Evolutionary conservation across 2,888 invertebrate genomes (phyloP).

Genomic region (Sipunculus nudus): DNA sequence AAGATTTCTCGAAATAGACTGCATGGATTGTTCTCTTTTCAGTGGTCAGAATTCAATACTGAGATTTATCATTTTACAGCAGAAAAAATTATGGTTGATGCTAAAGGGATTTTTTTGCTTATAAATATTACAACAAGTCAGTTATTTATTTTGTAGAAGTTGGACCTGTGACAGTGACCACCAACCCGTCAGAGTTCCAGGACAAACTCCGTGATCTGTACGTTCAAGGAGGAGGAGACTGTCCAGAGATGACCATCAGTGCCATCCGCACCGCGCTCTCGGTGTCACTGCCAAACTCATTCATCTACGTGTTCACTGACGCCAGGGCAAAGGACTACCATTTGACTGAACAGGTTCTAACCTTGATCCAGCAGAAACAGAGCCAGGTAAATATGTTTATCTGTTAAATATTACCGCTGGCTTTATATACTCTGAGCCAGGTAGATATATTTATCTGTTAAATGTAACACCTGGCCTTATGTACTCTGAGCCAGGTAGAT

Average conservation of each 20-base stretch:
- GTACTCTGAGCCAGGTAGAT: too few relatives aligned
- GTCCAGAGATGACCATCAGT: constrained; percentile 77
- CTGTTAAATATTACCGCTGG: background rate
- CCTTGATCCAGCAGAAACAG: constrained; percentile 77
- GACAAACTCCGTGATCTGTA: constrained; percentile 71
- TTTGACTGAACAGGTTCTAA: constrained; percentile 73
- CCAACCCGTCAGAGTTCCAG: constrained; percentile 73
- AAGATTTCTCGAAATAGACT: too few relatives aligned
- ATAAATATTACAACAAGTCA: background rate
- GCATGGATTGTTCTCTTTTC: too few relatives aligned
- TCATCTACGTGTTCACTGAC: constrained; percentile 81
- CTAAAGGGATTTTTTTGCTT: too few relatives aligned
- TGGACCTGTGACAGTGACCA: constrained; percentile 75
- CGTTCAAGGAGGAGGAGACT: constrained; percentile 78
- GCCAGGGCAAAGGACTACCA: constrained; percentile 77
- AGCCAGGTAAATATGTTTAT: constrained; percentile 78
- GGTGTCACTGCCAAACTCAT: constrained; percentile 75
- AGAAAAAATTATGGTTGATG: too few relatives aligned
- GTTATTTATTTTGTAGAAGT: constrained; percentile 68
- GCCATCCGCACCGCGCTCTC: constrained; percentile 76
- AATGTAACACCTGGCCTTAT: too few relatives aligned
- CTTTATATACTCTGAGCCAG: too few relatives aligned
- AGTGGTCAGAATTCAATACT: too few relatives aligned
- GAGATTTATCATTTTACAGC: too few relatives aligned
- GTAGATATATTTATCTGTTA: too few relatives aligned